phyloP scores from a whole-genome alignment of 2,797 vertebrate genomes.

The Chrosomus eos region DNA sequence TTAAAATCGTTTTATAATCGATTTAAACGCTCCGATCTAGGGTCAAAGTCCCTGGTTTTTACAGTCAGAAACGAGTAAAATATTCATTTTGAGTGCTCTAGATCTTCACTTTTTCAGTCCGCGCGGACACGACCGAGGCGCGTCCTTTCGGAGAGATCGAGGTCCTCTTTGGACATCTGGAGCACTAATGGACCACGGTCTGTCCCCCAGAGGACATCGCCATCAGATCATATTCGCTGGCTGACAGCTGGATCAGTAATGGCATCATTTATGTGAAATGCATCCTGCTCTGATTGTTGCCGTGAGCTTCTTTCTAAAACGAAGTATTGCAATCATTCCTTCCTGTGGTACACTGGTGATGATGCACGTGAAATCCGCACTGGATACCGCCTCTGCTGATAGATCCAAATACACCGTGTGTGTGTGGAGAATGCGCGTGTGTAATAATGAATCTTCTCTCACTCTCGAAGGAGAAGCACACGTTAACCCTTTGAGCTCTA shows the following conservation, averaged over 20 bases:
- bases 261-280: constrained; percentile 27
- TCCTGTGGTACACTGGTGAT: not conserved
- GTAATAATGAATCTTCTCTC: constrained; percentile 5
- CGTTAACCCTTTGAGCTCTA: constrained; percentile 53
- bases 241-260: constrained; percentile 35
- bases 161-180: constrained; percentile 33
- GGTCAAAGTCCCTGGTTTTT: not conserved
- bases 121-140: not conserved
- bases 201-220: constrained; percentile 22
- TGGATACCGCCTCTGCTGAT: constrained; percentile 3
- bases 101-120: not conserved
- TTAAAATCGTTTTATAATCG: not conserved
- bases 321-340: not conserved
- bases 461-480: constrained; percentile 18
- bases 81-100: not conserved
- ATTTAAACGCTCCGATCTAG: not conserved
- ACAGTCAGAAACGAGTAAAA: not conserved
- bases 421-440: constrained; percentile 32
- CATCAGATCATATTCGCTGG: constrained; percentile 41
- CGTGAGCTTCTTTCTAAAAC: constrained; percentile 5
- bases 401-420: constrained; percentile 36
- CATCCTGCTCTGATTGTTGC: constrained; percentile 16
- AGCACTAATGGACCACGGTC: constrained; percentile 34
- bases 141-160: constrained; percentile 8
- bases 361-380: not conserved